Base-by-base conservation (phyloP, 2,113 vertebrate genomes). In the Cisticola juncidis region DNA sequence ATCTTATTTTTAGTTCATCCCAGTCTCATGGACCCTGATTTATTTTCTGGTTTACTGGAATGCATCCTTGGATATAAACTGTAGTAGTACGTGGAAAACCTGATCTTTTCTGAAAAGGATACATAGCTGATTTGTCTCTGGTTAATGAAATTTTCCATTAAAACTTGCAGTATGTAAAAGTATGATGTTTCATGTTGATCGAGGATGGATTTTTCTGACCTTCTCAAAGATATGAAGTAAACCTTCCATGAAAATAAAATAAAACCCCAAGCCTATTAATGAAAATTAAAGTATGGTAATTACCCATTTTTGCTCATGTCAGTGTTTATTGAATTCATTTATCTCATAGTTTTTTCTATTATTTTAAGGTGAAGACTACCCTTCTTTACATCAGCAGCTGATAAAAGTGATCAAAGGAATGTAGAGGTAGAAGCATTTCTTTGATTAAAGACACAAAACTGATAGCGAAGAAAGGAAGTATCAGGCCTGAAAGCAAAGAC, bases 1-100 rank as follows among this genome's bases (percentile, higher is more conserved):
- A 47, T 42, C 18, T 31, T 93, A 66, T 90, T 87, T 91, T 65
- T 58, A 45, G 68, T 71, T 61, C 25, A 76, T 76, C 44, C 25
- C 25, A 29, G 28, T 48, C 33, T 72, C 24, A 44, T 20, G 76
- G 40, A 68, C 48, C 9, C 29, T 81, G 13, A 47, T 81, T 86
- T 68, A 74, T 86, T 87, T 91, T 87, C 51, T 89, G 45, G 28
- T 81, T 91, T 81, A 36, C 35, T 82, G 90, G 65, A 96, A 94
- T n/a, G 31, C 44, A 72, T 3, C 22, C 33, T 94, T 95, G 61
- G 65, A 91, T 19, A 60, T 68, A 81, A 93, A 71, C 28, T 71
- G 5, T 5, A 74, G 6, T 5, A 68, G 7, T 45, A 69, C 0
- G 1, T 84, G 73, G 86, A 77, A 89, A 85, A 48, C 9, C 3